phyloP scores from a whole-genome alignment of 2,888 invertebrate species.

The Acanthosepion lycidas region DNA sequence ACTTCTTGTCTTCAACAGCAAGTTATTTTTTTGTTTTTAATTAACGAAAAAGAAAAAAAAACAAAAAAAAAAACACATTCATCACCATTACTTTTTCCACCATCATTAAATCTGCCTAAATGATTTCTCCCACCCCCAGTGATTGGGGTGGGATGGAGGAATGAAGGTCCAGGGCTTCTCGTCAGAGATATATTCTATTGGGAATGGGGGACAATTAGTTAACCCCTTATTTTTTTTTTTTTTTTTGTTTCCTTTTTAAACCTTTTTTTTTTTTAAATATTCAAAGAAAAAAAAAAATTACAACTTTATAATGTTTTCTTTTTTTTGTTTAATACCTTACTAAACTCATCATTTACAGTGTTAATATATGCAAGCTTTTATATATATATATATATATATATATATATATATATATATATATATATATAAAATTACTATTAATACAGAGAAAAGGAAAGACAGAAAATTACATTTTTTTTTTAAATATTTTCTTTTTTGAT shows the following conservation, averaged over 20 bases:
- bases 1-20: not conserved
- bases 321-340: not conserved
- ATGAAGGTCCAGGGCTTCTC: slow-evolving; percentile 4
- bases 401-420: not conserved
- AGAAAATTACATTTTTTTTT: not conserved
- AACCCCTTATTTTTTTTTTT: too few relatives aligned
- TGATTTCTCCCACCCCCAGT: not conserved
- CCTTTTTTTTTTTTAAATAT: too few relatives aligned
- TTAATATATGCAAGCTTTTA: not conserved
- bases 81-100: slow-evolving; percentile 25
- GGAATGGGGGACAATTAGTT: not conserved
- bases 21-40: not conserved
- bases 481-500: not conserved
- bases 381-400: not conserved
- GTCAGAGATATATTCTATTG: not conserved
- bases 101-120: not conserved
- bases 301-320: too few relatives aligned
- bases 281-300: not conserved
- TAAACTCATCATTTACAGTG: not conserved
- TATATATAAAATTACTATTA: too few relatives aligned
- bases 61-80: not conserved
- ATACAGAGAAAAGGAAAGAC: not conserved
- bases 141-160: not conserved
- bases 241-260: not conserved
- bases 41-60: not conserved